Evolutionary conservation across 30 jellyfish, hydroid and myxozoan species (phyloP).

Genomic region (Catostylus mosaicus): DNA sequence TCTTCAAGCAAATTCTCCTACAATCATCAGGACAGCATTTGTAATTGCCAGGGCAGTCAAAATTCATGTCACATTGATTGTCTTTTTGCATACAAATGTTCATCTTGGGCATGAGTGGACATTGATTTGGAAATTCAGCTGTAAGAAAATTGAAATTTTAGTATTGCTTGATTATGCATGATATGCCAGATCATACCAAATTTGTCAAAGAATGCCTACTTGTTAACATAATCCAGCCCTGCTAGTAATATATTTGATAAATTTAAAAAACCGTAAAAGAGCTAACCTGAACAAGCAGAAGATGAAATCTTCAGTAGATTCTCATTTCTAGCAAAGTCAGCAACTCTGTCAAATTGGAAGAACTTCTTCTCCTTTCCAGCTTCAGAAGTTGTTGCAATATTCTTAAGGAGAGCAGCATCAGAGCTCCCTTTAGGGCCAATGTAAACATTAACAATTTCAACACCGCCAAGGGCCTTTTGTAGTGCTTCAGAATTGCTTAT

Average conservation of each 20-base stretch:
- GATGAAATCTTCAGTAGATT: constrained; percentile 64
- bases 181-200: too few species aligned
- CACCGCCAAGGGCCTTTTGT: constrained; percentile 75
- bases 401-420: constrained; percentile 41
- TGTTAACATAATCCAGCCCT: too few species aligned
- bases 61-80: constrained; percentile 75
- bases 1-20: constrained; percentile 52
- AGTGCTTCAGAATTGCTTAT: constrained; percentile 71
- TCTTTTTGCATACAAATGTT: constrained; percentile 54
- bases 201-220: too few species aligned
- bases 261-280: not conserved
- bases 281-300: constrained; percentile 87
- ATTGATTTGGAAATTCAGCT: constrained; percentile 70
- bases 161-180: too few species aligned
- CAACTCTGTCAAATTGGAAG: constrained; percentile 50
- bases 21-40: constrained; percentile 93
- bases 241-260: too few species aligned
- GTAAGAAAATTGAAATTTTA: constrained; percentile 15
- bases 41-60: constrained; percentile 94
- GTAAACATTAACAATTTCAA: constrained; percentile 66
- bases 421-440: constrained; percentile 72
- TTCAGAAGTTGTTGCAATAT: constrained; percentile 55
- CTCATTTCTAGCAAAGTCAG: constrained; percentile 51
- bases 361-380: constrained; percentile 14
- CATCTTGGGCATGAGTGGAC: constrained; percentile 41